Percentiles rank a stretch among this genome's conserved stretches.
Conservation (phyloP, 2,797 vertebrate genomes). For the Glossophaga mutica region DNA sequence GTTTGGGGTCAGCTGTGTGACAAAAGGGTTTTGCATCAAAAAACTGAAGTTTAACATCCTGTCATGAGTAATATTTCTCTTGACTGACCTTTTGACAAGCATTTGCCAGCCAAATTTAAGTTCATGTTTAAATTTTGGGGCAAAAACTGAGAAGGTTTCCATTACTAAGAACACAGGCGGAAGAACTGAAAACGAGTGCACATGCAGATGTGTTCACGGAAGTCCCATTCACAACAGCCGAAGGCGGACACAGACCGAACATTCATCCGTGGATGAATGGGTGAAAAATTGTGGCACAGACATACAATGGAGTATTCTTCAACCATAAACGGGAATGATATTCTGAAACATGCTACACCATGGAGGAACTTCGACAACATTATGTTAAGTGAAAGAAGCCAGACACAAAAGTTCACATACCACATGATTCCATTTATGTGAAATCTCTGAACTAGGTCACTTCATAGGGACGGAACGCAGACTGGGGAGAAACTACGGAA, state of each 20-base stretch:
- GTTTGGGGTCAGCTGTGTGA: background rate
- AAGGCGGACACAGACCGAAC: background rate
- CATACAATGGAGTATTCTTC: background rate
- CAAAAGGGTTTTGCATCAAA: constrained; percentile 21
- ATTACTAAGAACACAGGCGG: background rate
- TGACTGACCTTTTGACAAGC: constrained; percentile 2
- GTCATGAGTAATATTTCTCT: constrained; percentile 14
- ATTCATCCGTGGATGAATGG: background rate
- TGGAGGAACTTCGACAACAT: background rate
- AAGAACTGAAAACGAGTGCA: background rate
- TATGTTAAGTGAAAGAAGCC: background rate
- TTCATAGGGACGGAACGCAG: background rate
- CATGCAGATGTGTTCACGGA: background rate
- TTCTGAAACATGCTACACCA: background rate
- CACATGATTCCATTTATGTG: background rate
- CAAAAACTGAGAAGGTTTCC: background rate
- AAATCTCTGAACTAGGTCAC: background rate
- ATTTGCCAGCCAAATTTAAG: constrained; percentile 29
- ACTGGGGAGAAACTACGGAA: background rate
- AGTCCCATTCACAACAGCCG: background rate
- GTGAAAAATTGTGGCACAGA: background rate
- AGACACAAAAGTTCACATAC: background rate
- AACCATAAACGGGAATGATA: background rate
- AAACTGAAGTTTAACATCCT: background rate
- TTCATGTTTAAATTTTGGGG: background rate